A percentile compares a stretch with the other conserved stretches of the same genome.
Conservation (phyloP, 2,113 vertebrate species). For the Riparia riparia region DNA sequence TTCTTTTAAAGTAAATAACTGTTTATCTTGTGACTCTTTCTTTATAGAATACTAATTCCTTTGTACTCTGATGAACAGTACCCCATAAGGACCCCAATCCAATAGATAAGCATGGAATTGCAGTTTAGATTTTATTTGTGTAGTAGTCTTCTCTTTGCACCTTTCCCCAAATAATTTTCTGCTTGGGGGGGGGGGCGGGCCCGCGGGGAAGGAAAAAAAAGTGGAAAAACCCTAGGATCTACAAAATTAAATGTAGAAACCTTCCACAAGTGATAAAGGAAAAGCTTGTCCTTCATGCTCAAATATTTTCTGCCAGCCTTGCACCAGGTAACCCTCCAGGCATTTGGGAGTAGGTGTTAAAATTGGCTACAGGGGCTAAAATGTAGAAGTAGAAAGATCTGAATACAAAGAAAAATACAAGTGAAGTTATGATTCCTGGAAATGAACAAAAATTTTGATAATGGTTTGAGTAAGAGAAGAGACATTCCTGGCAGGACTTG, state of each 20-base stretch:
- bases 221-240: background rate
- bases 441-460: background rate
- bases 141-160: background rate
- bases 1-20: background rate
- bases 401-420: background rate
- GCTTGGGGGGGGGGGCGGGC: too few species aligned
- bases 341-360: background rate
- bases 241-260: background rate
- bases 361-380: background rate
- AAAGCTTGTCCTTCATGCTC: background rate
- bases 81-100: accelerated
- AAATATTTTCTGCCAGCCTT: background rate
- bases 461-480: background rate
- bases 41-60: background rate
- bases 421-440: background rate
- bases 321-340: background rate
- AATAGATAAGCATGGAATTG: background rate
- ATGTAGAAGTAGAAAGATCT: accelerated
- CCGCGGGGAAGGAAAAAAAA: too few species aligned
- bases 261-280: background rate
- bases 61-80: background rate
- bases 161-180: background rate
- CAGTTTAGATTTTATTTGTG: background rate
- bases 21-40: background rate
- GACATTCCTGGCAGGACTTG: background rate